Evolutionary conservation across 1,140 invertebrate genomes (phyloP).

Genomic region (Bombus waltoni): DNA sequence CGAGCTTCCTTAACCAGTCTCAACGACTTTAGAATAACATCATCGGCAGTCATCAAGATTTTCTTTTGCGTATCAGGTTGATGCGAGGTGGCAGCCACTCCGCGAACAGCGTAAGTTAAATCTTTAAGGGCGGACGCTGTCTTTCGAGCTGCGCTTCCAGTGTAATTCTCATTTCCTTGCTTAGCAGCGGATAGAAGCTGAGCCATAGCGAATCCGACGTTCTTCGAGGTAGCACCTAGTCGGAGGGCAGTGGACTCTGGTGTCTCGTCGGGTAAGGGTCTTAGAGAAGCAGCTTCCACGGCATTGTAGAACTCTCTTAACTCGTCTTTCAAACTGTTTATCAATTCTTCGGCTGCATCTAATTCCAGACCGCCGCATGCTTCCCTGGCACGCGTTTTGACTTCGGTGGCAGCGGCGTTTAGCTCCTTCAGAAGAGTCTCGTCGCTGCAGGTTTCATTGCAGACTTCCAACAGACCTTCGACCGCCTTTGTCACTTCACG

Average conservation of each 20-base stretch:
- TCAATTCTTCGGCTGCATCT: conserved; percentile 92
- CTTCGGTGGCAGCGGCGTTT: conserved; percentile 92
- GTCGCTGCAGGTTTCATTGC: conserved; percentile 88
- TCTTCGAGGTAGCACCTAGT: conserved; percentile 87
- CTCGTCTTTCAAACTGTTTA: conserved; percentile 91
- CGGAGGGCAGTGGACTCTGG: conserved; percentile 89
- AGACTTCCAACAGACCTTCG: conserved; percentile 93
- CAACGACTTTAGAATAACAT: conserved; percentile 90
- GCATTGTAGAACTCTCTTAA: conserved; percentile 91
- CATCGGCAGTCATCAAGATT: conserved; percentile 89
- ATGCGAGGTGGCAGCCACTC: conserved; percentile 87
- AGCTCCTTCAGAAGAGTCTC: conserved; percentile 90
- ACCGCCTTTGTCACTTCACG: conserved; percentile 96
- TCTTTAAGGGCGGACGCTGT: conserved; percentile 89
- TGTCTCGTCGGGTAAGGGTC: conserved; percentile 94
- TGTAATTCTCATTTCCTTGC: conserved; percentile 93
- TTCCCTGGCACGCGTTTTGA: conserved; percentile 93
- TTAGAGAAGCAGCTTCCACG: conserved; percentile 87
- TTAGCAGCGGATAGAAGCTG: conserved; percentile 93
- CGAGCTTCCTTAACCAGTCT: conserved; percentile 91
- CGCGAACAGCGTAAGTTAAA: conserved; percentile 88
- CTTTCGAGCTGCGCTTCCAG: conserved; percentile 91
- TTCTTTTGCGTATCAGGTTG: conserved; percentile 85
- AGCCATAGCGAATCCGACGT: conserved; percentile 87
- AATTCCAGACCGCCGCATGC: conserved; percentile 94